Conservation (phyloP, 2,113 vertebrate species). For the Athene noctua region DNA sequence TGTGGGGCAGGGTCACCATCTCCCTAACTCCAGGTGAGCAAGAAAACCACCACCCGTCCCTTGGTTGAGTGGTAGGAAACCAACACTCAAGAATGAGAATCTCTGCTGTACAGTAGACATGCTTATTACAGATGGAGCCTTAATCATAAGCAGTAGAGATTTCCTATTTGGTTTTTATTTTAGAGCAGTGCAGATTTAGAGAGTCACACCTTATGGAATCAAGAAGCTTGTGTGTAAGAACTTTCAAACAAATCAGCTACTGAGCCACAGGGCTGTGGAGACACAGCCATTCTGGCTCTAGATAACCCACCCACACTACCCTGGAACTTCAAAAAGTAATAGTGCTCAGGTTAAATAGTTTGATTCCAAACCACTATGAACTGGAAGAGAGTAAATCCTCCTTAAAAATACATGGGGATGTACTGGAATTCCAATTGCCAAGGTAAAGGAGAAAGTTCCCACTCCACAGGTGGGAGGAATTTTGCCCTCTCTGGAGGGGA, state of each 20-base stretch:
- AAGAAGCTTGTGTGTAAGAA: neutral
- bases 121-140: neutral
- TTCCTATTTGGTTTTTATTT: neutral
- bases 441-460: neutral
- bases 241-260: neutral
- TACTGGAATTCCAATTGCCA: neutral
- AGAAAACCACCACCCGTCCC: neutral
- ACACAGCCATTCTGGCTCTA: neutral
- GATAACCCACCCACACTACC: neutral
- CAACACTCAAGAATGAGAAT: neutral
- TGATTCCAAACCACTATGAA: neutral
- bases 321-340: neutral
- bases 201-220: neutral
- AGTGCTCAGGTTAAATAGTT: neutral
- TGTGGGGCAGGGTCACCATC: neutral
- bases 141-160: neutral
- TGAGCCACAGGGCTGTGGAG: rapidly evolving
- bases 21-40: neutral
- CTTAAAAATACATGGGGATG: neutral
- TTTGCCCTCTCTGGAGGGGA: neutral
- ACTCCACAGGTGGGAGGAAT: neutral
- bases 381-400: neutral
- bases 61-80: neutral
- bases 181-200: neutral
- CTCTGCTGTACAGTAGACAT: neutral